A percentile compares a stretch with the other conserved stretches of the same genome.
Evolutionary conservation across 2,113 vertebrate species (phyloP).

Genomic region (Taxidea taxus): DNA sequence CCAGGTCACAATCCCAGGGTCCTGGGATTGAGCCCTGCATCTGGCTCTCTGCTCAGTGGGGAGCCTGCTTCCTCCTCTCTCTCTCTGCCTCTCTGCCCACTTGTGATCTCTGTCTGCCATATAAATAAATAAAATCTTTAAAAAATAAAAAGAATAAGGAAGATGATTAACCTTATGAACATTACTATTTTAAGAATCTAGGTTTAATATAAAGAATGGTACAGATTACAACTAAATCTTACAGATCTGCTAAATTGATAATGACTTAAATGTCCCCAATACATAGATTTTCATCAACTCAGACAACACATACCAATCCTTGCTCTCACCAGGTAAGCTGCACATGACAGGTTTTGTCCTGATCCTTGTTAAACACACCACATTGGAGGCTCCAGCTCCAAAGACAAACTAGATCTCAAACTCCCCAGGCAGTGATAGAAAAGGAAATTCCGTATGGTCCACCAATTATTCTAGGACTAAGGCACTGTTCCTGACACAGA

Average conservation of each 20-base stretch:
- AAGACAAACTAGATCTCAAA: neutral
- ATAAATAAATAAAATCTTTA: no score
- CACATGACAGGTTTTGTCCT: neutral
- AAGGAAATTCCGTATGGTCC: neutral
- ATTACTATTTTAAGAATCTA: slow-evolving; percentile 22
- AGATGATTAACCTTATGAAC: slow-evolving; percentile 28
- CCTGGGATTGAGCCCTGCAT: no score
- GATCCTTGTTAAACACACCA: neutral
- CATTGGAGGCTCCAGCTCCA: neutral
- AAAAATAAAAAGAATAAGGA: neutral
- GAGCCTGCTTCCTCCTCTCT: no score
- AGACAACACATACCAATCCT: neutral
- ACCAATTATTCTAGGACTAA: neutral
- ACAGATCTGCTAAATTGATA: neutral
- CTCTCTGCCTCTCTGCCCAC: no score
- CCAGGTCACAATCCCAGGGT: no score
- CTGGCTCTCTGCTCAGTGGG: no score
- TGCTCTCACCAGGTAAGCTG: neutral
- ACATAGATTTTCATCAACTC: neutral
- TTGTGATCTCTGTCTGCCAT: no score
- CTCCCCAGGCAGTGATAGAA: neutral
- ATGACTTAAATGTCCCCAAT: neutral
- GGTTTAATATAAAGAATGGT: neutral
- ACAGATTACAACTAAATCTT: slow-evolving; percentile 5
- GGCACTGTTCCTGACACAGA: neutral